Conservation (phyloP, 2,888 invertebrate genomes). For the Mamestra brassicae region DNA sequence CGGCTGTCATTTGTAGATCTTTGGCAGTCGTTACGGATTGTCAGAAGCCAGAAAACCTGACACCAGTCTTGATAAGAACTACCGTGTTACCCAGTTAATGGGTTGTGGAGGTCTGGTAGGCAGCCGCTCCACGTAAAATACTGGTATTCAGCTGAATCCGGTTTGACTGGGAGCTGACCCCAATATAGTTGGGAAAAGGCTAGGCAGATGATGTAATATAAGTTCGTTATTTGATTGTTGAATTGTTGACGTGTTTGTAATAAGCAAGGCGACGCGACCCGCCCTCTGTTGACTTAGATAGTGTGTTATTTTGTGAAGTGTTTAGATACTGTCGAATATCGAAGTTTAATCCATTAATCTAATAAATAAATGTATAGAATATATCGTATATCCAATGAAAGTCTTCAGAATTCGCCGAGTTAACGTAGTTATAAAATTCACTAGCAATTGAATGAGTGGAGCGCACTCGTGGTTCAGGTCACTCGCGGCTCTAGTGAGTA, state of each 20-base stretch:
- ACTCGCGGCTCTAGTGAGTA: constrained; percentile 54
- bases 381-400: constrained; percentile 14
- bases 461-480: constrained; percentile 48
- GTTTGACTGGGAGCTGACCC: too few relatives aligned
- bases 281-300: constrained; percentile 28
- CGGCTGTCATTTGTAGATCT: too few relatives aligned
- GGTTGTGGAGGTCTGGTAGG: too few relatives aligned
- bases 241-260: constrained; percentile 47
- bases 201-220: neutral
- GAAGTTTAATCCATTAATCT: constrained; percentile 22
- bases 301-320: constrained; percentile 31
- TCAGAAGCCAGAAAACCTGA: too few relatives aligned
- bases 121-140: too few relatives aligned
- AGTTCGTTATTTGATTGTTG: constrained; percentile 66
- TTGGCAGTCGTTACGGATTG: too few relatives aligned
- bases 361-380: constrained; percentile 32
- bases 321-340: constrained; percentile 22
- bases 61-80: too few relatives aligned
- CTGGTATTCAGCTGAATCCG: too few relatives aligned
- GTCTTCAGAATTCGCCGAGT: constrained; percentile 27
- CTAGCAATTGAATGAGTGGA: constrained; percentile 16
- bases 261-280: constrained; percentile 24
- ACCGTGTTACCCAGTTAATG: too few relatives aligned
- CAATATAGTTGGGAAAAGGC: too few relatives aligned
- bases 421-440: constrained; percentile 22